phyloP scores from a whole-genome alignment of 2,797 vertebrate species.

The Megaceryle alcyon region DNA sequence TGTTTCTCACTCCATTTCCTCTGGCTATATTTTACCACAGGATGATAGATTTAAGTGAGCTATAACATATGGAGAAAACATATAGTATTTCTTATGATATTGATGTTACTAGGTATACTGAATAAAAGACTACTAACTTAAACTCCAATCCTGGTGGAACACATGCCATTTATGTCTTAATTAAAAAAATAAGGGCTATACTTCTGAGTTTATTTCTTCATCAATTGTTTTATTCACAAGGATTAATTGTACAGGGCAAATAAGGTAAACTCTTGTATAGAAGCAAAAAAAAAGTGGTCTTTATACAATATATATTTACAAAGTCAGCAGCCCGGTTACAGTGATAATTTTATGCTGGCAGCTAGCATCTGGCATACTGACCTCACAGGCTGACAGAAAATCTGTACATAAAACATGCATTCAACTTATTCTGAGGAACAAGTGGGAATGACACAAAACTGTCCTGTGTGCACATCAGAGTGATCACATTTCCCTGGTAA shows the following conservation, averaged over 20 bases:
- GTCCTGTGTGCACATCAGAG: background rate
- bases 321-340: background rate
- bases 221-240: background rate
- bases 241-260: background rate
- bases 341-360: background rate
- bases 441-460: background rate
- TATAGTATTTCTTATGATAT: background rate
- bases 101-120: background rate
- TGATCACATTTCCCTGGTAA: background rate
- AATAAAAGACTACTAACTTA: background rate
- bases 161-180: background rate
- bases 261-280: background rate
- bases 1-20: slow-evolving; percentile 46
- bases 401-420: background rate
- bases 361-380: background rate
- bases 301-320: background rate
- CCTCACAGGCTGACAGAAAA: background rate
- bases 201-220: background rate
- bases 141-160: background rate
- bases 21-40: background rate
- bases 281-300: background rate
- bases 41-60: background rate
- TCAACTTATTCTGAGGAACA: background rate
- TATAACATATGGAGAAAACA: background rate
- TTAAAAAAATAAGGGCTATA: background rate